These are phyloP conservation scores for Drosophila niveifrons DNA, from an alignment of 2,888 invertebrate species.

Conservation along the genomic window DNA sequence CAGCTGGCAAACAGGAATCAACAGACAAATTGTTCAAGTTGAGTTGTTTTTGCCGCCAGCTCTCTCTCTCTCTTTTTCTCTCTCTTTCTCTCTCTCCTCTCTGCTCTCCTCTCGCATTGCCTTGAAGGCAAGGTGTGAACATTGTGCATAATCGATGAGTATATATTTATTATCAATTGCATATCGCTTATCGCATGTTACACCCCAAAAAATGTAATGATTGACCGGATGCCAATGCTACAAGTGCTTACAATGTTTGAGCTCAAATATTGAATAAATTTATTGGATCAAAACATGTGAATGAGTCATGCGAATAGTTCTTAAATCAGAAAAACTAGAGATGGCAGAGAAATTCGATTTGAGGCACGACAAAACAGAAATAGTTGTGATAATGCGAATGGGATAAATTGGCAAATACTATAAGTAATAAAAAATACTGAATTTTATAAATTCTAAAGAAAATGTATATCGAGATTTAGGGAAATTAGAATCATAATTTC, in stretches of 20 bases:
- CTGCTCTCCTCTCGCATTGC: slow-evolving; percentile 1
- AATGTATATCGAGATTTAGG: too few species aligned
- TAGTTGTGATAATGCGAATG: background rate
- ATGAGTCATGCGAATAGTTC: slow-evolving; percentile 29
- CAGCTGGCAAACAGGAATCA: slow-evolving; percentile 66
- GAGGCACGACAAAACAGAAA: background rate
- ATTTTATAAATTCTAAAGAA: too few species aligned
- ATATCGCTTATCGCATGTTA: slow-evolving; percentile 29
- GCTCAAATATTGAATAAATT: slow-evolving; percentile 35
- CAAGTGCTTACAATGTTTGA: slow-evolving; percentile 40
- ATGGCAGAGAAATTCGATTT: background rate
- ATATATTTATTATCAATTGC: slow-evolving; percentile 9
- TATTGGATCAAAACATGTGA: slow-evolving; percentile 1
- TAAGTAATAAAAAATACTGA: too few species aligned
- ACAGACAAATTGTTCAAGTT: slow-evolving; percentile 16
- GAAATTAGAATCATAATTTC: too few species aligned
- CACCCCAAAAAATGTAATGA: slow-evolving; percentile 32
- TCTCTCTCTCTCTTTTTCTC: background rate
- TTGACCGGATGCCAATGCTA: slow-evolving; percentile 21
- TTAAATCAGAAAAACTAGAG: slow-evolving; percentile 10
- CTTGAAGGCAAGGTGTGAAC: slow-evolving; percentile 51
- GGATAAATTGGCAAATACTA: too few species aligned
- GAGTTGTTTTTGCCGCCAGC: slow-evolving; percentile 4
- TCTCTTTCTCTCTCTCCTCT: background rate
- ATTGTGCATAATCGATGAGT: slow-evolving; percentile 7